Evolutionary conservation across 2,797 vertebrate species (phyloP), one percentile per base, ranked within the genome.

Genomic region (Setipinna tenuifilis): DNA sequence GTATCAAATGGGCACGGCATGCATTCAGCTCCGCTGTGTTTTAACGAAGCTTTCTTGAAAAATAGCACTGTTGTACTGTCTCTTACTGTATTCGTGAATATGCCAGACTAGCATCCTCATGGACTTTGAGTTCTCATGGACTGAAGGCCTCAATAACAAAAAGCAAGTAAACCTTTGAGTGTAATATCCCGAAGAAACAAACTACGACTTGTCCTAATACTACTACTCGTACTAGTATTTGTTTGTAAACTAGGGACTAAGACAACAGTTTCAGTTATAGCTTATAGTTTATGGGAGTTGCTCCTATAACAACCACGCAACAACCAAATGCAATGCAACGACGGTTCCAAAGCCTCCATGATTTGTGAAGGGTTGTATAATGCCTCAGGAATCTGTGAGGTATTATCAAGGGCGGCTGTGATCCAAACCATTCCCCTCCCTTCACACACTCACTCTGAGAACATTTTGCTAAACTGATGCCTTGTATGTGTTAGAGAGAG

Each of bases 341-440:
- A 35, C 12, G 31, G 25, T 10, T 44, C 35, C 71, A 41, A 78
- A 44, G 58, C 41, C 16, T 28, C 12, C 14, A 25, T 48, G 19
- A 71, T 50, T 84, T 54, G 46, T 71, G 19, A 59, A 31, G 44
- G 46, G 21, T n/a, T 80, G 83, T 59, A 12, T 80, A 58, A 80
- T 58, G 83, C n/a, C 35, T 84, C 71, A 84, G 71, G 50, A 84
- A 84, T 84, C 83, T 46, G 54, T 16, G 25, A 31, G 68, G 11
- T 71, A 71, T 68, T 68, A 68, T 35, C 28, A 31, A 31, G 68
- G 16, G 31, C 6, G 71, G 71, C 71, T 44, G 6, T 78, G 17
- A 6, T 78, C 71, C 71, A 78, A 44, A 44, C 31, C 16, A 9
- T 6, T 78, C 31, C 19, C 71, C 31, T 78, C 71, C 71, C 71